Evolutionary conservation across 1,140 invertebrate species (phyloP), one percentile per base, ranked within the genome.

Genomic region (Parasteatoda tepidariorum): DNA sequence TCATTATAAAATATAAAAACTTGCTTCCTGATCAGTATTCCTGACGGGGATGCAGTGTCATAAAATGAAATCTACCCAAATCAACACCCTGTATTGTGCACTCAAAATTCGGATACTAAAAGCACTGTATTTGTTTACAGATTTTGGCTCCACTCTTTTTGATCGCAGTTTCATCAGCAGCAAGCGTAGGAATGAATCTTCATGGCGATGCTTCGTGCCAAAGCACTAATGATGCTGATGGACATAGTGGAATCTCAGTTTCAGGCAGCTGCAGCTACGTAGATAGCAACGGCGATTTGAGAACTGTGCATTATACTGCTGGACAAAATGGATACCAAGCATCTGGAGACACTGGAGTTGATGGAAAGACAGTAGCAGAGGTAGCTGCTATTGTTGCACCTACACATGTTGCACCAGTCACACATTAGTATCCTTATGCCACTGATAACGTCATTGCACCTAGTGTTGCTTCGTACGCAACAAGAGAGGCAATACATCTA

Each of bases 221-320:
- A 48, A 30, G 34, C 3, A 84, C 85, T 30, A 83, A 83, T 6
- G 86, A 86, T 61, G 71, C 57, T 15, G 84, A 81, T 38, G 85
- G 75, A 6, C 82, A 84, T 22, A 41, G 76, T 3, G 89, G 92
- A 84, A 94, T 94, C 33, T 93, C 95, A 87, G 93, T 96, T 57
- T 94, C 94, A 88, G 95, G 95, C 66, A 95, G 94, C 48, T 96
- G 95, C 88, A 95, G 95, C 78, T 96, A 94, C 88, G 90, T 95
- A 34, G 94, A 96, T 87, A 92, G 93, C 57, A 91, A 92, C 85
- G 95, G 95, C 7, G 92, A 94, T 88, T 92, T 95, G 66, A 95
- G 96, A 90, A 91, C 93, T 62, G 94, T 95, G n/a, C 94, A 94
- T 7, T 96, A 96, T 88, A 94, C 94, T 13, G 94, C 94, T 2